Base-by-base conservation (phyloP, 2,888 invertebrate genomes). In the Amphipoea oculea region DNA sequence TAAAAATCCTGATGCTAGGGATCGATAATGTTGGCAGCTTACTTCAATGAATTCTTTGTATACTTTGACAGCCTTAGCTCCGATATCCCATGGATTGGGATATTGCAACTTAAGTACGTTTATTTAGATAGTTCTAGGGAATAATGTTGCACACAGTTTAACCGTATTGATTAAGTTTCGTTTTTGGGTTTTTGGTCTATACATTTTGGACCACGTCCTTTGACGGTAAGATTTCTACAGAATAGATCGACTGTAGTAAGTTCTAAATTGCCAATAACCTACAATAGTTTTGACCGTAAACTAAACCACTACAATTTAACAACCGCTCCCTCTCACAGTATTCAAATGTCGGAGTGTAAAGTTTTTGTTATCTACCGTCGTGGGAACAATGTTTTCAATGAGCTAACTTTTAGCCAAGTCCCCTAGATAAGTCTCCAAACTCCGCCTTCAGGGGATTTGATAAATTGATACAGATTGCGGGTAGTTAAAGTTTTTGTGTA, bases 391-490 rank as follows among this genome's bases (percentile, higher is more conserved):
- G 88, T 89, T 92, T 92, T 91, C 90, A 92, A 92, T 91, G 90
- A 91, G 86, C 76, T 87, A 91, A 92, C 89, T 92, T 92, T 82
- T 73, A 79, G 57, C 78, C 85, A 84, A 90, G 89, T 88, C 86
- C 78, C 82, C 79, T 79, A 85, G 89, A 90, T 90, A 91, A 91
- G 87, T 90, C 85, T 83, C 85, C 57, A 57, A 86, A 89, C 87
- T 87, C 79, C 75, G 60, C 76, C 88, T 86, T 85, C 83, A 70
- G 81, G 87, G 89, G 86, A 88, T 86, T 89, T 91, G 91, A 93
- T 93, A 92, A 92, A 92, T 92, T 92, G 90, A 92, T 92, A 92
- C 89, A 91, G 91, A 93, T 92, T 92, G 92, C 72, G 89, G 86
- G 78, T 88, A 89, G 90, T 91, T 88, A 86, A 88, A 90, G 90